A percentile compares a stretch with the other conserved stretches of the same genome.
phyloP scores from a whole-genome alignment of 30 jellyfish, hydroid and myxozoan species.

The Aurelia sp. region DNA sequence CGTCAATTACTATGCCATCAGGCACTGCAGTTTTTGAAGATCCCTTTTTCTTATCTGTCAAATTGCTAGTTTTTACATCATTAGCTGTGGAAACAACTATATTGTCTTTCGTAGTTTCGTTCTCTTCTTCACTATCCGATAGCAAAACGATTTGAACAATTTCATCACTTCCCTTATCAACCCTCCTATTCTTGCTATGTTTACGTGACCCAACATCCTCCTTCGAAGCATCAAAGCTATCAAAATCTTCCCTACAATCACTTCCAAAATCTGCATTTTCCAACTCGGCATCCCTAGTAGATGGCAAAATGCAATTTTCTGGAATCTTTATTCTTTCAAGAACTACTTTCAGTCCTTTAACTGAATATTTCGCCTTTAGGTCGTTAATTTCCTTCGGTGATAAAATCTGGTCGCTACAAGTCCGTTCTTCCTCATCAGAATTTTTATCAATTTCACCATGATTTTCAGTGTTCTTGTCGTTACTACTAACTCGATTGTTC shows the following conservation, averaged over 20 bases:
- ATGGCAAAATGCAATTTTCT: neutral
- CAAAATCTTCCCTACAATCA: neutral
- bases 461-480: neutral
- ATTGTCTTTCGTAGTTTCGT: no score
- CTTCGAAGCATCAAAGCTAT: neutral
- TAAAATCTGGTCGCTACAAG: no score
- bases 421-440: no score
- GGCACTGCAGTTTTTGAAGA: no score
- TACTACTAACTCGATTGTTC: no score
- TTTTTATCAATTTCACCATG: neutral
- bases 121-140: neutral
- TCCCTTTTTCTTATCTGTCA: no score
- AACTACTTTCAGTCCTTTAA: slow-evolving; percentile 13
- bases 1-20: no score
- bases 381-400: no score
- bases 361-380: neutral
- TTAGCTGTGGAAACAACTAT: no score
- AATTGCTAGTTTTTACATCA: no score
- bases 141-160: neutral
- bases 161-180: neutral
- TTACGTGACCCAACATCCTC: neutral
- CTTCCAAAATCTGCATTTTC: neutral
- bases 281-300: neutral
- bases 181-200: neutral
- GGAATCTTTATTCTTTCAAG: slow-evolving; percentile 38